Evolutionary conservation across 1,140 invertebrate genomes (phyloP).

Genomic region (Xylocopa sonorina): DNA sequence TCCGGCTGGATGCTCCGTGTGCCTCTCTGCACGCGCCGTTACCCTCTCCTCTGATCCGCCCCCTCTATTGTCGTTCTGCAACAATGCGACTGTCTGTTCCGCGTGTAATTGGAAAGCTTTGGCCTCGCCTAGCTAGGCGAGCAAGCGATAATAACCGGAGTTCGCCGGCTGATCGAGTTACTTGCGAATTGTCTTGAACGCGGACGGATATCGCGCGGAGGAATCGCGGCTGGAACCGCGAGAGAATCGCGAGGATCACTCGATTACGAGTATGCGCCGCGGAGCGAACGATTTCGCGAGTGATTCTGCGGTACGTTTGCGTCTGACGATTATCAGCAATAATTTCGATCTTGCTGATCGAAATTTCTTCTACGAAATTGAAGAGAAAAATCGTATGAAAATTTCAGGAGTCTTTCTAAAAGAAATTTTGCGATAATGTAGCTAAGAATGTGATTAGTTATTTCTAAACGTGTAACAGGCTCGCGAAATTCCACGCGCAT

Average conservation of each 20-base stretch:
- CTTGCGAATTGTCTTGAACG: constrained; percentile 56
- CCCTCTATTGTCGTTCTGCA: constrained; percentile 40
- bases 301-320: neutral
- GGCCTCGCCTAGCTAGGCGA: constrained; percentile 17
- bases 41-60: too few relatives aligned
- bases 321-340: too few relatives aligned
- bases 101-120: constrained; percentile 62
- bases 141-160: constrained; percentile 57
- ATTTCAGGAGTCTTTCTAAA: too few relatives aligned
- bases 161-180: constrained; percentile 60
- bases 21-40: constrained; percentile 14
- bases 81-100: constrained; percentile 53
- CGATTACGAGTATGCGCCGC: too few relatives aligned
- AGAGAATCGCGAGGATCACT: neutral
- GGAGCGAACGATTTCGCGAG: neutral
- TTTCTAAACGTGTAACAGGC: neutral
- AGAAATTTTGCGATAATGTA: too few relatives aligned
- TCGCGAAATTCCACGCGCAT: constrained; percentile 20
- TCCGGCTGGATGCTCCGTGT: neutral
- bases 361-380: too few relatives aligned
- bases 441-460: neutral
- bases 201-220: neutral
- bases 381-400: too few relatives aligned
- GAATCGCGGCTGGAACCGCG: too few relatives aligned
- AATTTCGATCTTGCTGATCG: too few relatives aligned